These are phyloP conservation scores for Phenganax marumi DNA, from an alignment of 92 coral and sea anemone genomes.

Conservation along the genomic window DNA sequence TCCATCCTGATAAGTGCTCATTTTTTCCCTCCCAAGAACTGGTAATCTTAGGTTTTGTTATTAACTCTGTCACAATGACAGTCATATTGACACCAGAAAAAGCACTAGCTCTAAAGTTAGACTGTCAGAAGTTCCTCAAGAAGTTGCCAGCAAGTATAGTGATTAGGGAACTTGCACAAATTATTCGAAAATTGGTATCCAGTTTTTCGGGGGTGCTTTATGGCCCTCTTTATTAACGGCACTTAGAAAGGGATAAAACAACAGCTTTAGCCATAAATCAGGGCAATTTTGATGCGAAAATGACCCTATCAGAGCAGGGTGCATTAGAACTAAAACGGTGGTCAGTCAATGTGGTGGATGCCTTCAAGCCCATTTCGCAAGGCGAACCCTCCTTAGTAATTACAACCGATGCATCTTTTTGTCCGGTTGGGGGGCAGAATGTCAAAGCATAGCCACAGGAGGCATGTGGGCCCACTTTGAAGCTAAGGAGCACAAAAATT, in stretches of 20 bases:
- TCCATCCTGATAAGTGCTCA: not conserved
- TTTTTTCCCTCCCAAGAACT: not conserved
- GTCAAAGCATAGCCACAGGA: slow-evolving; percentile 24
- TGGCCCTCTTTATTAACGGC: slow-evolving; percentile 63
- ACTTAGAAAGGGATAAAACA: slow-evolving; percentile 55
- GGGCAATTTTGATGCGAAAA: slow-evolving; percentile 15
- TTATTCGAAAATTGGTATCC: slow-evolving; percentile 57
- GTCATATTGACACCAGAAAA: slow-evolving; percentile 7
- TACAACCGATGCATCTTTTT: slow-evolving; percentile 57
- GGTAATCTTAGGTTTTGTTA: not conserved
- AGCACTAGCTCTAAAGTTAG: not conserved
- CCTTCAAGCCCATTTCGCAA: slow-evolving; percentile 27
- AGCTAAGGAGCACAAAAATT: slow-evolving; percentile 45
- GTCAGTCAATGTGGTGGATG: slow-evolving; percentile 17
- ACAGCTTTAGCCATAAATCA: slow-evolving; percentile 44
- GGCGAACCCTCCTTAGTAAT: slow-evolving; percentile 28
- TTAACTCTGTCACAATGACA: not conserved
- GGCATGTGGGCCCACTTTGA: slow-evolving; percentile 43
- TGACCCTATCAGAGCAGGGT: slow-evolving; percentile 44
- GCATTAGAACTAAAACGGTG: slow-evolving; percentile 52
- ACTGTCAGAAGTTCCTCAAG: not conserved
- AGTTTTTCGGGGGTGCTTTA: slow-evolving; percentile 59
- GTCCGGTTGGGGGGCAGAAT: slow-evolving; percentile 48
- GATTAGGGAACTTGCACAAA: slow-evolving; percentile 58
- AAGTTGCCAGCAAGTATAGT: not conserved